These are phyloP conservation scores for Ophion costatus DNA, from an alignment of 2,888 invertebrate species.

Conservation along the genomic window DNA sequence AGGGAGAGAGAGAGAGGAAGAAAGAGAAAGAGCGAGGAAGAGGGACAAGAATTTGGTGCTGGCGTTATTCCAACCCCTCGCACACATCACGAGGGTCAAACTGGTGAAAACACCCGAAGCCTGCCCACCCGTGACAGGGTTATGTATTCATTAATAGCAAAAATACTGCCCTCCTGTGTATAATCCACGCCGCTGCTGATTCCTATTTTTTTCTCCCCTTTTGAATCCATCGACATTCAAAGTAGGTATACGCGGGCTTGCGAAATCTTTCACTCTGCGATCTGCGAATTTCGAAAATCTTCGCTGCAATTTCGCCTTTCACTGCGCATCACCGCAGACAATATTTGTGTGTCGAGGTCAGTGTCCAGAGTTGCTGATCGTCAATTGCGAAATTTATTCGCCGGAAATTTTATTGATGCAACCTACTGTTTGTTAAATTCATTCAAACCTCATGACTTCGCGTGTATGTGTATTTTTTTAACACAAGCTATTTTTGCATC, in stretches of 20 bases:
- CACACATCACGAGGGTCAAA: slow-evolving; percentile 38
- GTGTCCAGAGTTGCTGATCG: no score
- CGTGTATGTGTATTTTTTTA: background rate
- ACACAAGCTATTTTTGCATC: background rate
- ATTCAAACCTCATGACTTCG: background rate
- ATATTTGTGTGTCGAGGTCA: background rate
- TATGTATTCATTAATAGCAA: slow-evolving; percentile 72
- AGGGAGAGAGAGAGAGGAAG: slow-evolving; percentile 30
- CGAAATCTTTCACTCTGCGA: background rate
- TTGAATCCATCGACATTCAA: background rate
- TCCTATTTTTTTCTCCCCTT: background rate
- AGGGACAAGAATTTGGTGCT: slow-evolving; percentile 51
- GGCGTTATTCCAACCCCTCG: slow-evolving; percentile 72
- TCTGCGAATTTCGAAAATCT: background rate
- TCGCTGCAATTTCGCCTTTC: background rate
- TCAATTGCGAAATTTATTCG: no score
- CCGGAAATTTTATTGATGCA: background rate
- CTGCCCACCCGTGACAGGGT: slow-evolving; percentile 64
- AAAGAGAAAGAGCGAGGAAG: slow-evolving; percentile 12
- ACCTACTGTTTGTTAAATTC: background rate
- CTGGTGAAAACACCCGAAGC: slow-evolving; percentile 72
- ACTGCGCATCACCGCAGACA: background rate
- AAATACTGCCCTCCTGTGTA: slow-evolving; percentile 65
- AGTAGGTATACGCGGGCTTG: background rate
- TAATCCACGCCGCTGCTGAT: slow-evolving; percentile 10